Evolutionary conservation across 1,140 invertebrate genomes (phyloP).

Genomic region (Drosophila arawakana): DNA sequence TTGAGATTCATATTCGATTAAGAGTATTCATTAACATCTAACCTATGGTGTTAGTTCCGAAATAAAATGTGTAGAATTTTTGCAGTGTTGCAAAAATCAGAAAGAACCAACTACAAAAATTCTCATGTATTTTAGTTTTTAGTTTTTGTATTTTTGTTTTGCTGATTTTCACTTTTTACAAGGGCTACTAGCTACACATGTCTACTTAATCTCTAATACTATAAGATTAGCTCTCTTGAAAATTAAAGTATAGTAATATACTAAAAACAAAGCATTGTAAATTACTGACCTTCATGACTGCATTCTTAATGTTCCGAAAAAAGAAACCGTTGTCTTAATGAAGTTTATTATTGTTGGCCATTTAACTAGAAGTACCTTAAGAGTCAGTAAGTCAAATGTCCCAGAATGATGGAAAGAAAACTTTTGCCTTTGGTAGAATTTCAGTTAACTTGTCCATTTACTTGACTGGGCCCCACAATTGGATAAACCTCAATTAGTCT

Average conservation of each 20-base stretch:
- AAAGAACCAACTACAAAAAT: slow-evolving; percentile 5
- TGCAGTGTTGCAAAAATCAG: background rate
- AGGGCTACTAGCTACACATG: background rate
- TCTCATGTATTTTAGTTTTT: slow-evolving; percentile 5
- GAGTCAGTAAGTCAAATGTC: slow-evolving; percentile 14
- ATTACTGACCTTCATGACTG: background rate
- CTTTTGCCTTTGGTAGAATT: slow-evolving; percentile 21
- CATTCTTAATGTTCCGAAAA: background rate
- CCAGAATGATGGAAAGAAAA: background rate
- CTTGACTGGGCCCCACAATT: slow-evolving; percentile 52
- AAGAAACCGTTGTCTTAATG: background rate
- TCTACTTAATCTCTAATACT: background rate
- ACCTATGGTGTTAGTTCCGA: background rate
- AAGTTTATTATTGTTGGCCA: background rate
- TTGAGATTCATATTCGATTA: slow-evolving; percentile 3
- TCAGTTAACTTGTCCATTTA: slow-evolving; percentile 23
- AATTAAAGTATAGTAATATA: no score
- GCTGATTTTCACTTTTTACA: background rate
- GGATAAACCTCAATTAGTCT: slow-evolving; percentile 78
- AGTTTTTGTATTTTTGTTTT: slow-evolving; percentile 1
- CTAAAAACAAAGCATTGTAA: background rate
- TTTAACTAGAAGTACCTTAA: slow-evolving; percentile 10
- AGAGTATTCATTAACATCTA: background rate
- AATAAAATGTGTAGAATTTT: background rate
- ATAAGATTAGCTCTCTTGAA: no score